These are phyloP conservation scores for Mesorhabditis belari DNA, from an alignment of 2,888 invertebrate genomes.

Conservation along the genomic window DNA sequence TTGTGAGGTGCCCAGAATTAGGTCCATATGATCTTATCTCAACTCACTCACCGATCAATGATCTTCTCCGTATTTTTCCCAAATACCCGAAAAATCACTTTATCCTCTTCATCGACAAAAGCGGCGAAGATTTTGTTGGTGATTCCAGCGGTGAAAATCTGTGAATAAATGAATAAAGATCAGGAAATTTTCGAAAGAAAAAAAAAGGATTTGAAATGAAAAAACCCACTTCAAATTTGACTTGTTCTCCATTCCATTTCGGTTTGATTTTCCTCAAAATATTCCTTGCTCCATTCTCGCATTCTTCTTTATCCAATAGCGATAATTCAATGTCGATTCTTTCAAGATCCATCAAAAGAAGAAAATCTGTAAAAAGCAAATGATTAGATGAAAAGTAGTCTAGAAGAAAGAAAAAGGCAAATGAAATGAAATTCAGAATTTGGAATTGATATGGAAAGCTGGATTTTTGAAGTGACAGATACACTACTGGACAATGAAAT, in stretches of 20 bases:
- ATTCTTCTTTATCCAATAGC: conserved; percentile 4
- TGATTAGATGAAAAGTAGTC: too few relatives aligned
- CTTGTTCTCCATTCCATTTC: conserved; percentile 15
- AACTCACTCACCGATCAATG: conserved; percentile 39
- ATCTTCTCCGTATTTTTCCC: conserved; percentile 51
- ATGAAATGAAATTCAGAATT: too few relatives aligned
- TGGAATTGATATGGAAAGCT: too few relatives aligned
- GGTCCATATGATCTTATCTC: background rate
- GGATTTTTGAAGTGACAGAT: too few relatives aligned
- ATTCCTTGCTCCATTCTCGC: conserved; percentile 10
- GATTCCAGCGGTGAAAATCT: conserved; percentile 49
- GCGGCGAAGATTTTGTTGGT: conserved; percentile 49
- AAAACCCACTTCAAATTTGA: conserved; percentile 21
- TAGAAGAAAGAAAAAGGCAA: too few relatives aligned
- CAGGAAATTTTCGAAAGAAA: background rate
- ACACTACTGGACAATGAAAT: too few relatives aligned
- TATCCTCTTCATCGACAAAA: conserved; percentile 14
- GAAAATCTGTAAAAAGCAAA: too few relatives aligned
- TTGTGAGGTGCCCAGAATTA: too few relatives aligned
- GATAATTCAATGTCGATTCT: conserved; percentile 5
- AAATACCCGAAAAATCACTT: conserved; percentile 50
- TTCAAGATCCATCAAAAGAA: too few relatives aligned
- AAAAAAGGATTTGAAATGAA: too few relatives aligned
- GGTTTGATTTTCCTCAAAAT: conserved; percentile 18
- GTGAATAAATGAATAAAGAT: conserved; percentile 2